Evolutionary conservation across 2,797 vertebrate species (phyloP), one percentile per base, ranked within the genome.

Genomic region (Lithobates pipiens): DNA sequence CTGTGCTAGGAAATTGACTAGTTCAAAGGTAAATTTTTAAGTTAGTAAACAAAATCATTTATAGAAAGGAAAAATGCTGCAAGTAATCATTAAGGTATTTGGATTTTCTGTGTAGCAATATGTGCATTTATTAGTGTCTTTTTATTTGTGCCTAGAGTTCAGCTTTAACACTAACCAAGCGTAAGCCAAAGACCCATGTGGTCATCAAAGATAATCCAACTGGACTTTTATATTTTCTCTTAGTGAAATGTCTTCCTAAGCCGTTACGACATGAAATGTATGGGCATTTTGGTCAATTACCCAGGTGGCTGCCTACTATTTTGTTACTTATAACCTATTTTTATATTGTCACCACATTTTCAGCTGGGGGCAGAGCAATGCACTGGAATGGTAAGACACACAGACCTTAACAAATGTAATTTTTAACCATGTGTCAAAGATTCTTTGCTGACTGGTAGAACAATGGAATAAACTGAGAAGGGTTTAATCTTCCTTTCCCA

Each of bases 371-470:
- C 68, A 73, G 69, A 71, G 25, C 46, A 81, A 39, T 39, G 46
- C 46, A 72, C 69, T 81, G 79, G 69, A 81, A 81, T 34, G 79
- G 23, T 61, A 81, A 72, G 68, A 80, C 57, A 71, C 69, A 61
- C n/a, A 72, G 79, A 75, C 80, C 80, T 82, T 75, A 65, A 44
- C 80, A 63, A 82, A 82, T 82, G 54, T 75, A 39, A 82, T 74
- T 63, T 61, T 82, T 73, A 82, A 18, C 39, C 36, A 46, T 74
- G n/a, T 65, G 80, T 74, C 80, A 82, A 39, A 82, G 39, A 75
- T 67, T 75, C 36, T 67, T 67, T 67, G 21, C 36, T 44, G 54
- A 73, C 80, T 75, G 54, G 70, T 42, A 75, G 44, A 65, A 82
- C 69, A 82, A 74, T 82, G 61, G 57, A 32, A 82, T 42, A 75